Conservation (phyloP, 2,113 vertebrate species). For the Ictidomys tridecemlineatus region DNA sequence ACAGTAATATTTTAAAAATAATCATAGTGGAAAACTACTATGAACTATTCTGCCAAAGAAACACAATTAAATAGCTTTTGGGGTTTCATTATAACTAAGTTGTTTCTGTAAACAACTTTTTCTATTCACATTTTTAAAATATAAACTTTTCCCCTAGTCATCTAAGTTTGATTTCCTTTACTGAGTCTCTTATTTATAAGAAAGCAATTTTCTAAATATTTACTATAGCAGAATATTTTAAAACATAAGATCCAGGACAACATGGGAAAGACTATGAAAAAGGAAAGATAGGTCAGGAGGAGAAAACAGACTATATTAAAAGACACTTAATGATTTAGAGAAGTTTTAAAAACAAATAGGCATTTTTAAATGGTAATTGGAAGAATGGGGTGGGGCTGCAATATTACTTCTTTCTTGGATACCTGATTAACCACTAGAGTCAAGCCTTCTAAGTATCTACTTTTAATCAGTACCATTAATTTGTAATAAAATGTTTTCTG, state of each 20-base stretch:
- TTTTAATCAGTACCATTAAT: not conserved
- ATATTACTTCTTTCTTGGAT: not conserved
- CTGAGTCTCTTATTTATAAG: not conserved
- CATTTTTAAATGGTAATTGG: not conserved
- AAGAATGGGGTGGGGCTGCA: not conserved
- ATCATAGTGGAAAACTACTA: not conserved
- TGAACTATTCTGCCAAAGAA: not conserved
- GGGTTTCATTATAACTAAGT: not conserved
- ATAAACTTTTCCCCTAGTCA: not conserved
- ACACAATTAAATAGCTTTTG: not conserved
- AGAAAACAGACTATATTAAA: not conserved
- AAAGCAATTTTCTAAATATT: not conserved
- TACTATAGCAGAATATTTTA: not conserved
- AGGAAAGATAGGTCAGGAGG: not conserved
- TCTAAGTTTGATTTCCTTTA: not conserved
- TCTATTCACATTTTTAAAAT: slow-evolving; percentile 27
- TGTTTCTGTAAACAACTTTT: slow-evolving; percentile 18
- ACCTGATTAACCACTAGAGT: not conserved
- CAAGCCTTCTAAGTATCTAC: not conserved
- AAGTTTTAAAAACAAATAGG: not conserved
- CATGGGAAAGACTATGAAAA: not conserved
- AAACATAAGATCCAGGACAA: not conserved
- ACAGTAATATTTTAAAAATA: slow-evolving; percentile 20
- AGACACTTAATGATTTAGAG: not conserved
- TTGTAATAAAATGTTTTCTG: not conserved